These are phyloP conservation scores for Hepsetus odoe DNA, from an alignment of 2,113 vertebrate genomes.

Conservation along the genomic window DNA sequence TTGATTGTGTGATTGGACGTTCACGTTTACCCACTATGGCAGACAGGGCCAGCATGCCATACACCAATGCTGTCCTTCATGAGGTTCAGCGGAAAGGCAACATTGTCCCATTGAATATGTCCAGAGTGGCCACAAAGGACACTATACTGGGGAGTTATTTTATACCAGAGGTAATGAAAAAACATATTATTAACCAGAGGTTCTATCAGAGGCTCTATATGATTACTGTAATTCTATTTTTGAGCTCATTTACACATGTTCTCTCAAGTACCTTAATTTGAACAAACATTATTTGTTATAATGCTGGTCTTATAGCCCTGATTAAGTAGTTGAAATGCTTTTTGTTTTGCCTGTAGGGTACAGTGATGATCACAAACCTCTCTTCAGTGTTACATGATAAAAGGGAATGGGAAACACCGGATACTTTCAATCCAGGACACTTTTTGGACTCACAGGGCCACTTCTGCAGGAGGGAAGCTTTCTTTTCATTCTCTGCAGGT, in stretches of 20 bases:
- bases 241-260: too few species aligned
- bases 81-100: slow-evolving; percentile 75
- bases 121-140: slow-evolving; percentile 60
- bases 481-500: slow-evolving; percentile 81
- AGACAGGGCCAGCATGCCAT: slow-evolving; percentile 69
- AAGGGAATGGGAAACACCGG: slow-evolving; percentile 74
- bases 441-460: slow-evolving; percentile 78
- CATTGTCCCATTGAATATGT: slow-evolving; percentile 65
- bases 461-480: slow-evolving; percentile 75
- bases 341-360: slow-evolving; percentile 62
- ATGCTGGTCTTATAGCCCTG: neutral
- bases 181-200: too few species aligned
- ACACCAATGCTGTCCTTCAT: slow-evolving; percentile 74
- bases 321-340: neutral
- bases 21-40: slow-evolving; percentile 54
- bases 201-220: too few species aligned
- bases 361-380: slow-evolving; percentile 71
- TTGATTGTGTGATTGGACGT: slow-evolving; percentile 60
- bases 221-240: too few species aligned
- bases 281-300: too few species aligned
- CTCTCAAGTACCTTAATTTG: too few species aligned
- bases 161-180: slow-evolving; percentile 69
- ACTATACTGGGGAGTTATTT: slow-evolving; percentile 59
- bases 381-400: slow-evolving; percentile 77
- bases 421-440: slow-evolving; percentile 80